These are phyloP conservation scores for Sparus aurata DNA, from an alignment of 2,797 vertebrate genomes.

Conservation along the genomic window DNA sequence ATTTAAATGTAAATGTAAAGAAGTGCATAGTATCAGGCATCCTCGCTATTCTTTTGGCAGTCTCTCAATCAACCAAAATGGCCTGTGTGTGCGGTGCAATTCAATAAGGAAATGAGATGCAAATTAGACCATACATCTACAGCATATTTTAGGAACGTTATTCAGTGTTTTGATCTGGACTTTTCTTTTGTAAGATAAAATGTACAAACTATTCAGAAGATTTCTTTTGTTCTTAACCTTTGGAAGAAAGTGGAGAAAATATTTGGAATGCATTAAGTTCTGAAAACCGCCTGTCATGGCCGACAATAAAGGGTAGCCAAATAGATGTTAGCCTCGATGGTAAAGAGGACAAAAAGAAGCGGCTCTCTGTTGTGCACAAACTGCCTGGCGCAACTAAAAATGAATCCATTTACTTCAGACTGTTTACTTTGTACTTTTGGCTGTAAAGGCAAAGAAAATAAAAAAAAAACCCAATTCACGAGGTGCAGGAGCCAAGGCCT, in stretches of 20 bases:
- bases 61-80: slow-evolving; percentile 37
- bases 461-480: slow-evolving; percentile 74
- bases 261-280: slow-evolving; percentile 84
- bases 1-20: slow-evolving; percentile 23
- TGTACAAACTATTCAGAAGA: slow-evolving; percentile 80
- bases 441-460: slow-evolving; percentile 78
- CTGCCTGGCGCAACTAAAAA: slow-evolving; percentile 85
- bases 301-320: slow-evolving; percentile 79
- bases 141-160: slow-evolving; percentile 73
- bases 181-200: slow-evolving; percentile 71
- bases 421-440: slow-evolving; percentile 90
- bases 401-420: slow-evolving; percentile 87
- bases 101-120: slow-evolving; percentile 79
- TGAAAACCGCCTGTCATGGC: slow-evolving; percentile 83
- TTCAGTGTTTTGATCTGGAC: slow-evolving; percentile 75
- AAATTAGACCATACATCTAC: slow-evolving; percentile 72
- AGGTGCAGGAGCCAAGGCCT: slow-evolving; percentile 83
- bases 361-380: slow-evolving; percentile 79
- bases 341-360: slow-evolving; percentile 83
- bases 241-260: slow-evolving; percentile 80
- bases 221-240: slow-evolving; percentile 69
- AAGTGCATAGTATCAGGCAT: slow-evolving; percentile 26
- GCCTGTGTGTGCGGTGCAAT: slow-evolving; percentile 37
- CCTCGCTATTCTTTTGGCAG: slow-evolving; percentile 33
- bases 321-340: slow-evolving; percentile 84